These are phyloP conservation scores for Microtus pennsylvanicus DNA, from an alignment of 2,113 vertebrate species.

Conservation along the genomic window DNA sequence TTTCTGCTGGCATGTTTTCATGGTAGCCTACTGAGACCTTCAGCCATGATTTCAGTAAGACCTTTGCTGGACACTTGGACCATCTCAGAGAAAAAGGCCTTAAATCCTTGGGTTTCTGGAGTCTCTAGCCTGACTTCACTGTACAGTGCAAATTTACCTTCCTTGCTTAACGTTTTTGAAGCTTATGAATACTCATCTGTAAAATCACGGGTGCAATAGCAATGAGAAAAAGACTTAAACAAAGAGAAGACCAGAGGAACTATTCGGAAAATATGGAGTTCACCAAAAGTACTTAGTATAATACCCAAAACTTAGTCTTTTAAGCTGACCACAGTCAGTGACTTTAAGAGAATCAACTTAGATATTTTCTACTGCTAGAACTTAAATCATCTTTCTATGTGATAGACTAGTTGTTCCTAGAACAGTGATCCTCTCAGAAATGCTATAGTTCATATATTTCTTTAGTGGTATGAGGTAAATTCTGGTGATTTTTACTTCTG, in stretches of 20 bases:
- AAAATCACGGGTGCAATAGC: background rate
- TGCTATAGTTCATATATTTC: background rate
- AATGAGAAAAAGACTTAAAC: background rate
- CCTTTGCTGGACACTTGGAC: background rate
- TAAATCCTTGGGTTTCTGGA: background rate
- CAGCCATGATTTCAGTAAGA: background rate
- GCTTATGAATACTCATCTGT: background rate
- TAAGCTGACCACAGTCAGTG: background rate
- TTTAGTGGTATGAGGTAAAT: background rate
- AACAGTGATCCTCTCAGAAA: background rate
- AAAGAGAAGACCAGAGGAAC: background rate
- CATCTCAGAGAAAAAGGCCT: background rate
- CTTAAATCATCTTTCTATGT: slow-evolving; percentile 6
- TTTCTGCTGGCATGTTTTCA: background rate
- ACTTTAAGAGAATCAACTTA: slow-evolving; percentile 11
- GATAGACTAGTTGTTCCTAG: background rate
- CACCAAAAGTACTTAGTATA: background rate
- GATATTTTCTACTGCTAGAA: slow-evolving; percentile 12
- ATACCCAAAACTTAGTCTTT: background rate
- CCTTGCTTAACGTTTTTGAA: background rate
- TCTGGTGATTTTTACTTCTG: background rate
- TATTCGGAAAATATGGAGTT: background rate
- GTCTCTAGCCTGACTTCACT: background rate
- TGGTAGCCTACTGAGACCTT: background rate
- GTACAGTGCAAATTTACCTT: background rate